These are phyloP conservation scores for Ectropis crepuscularia DNA, from an alignment of 2,888 invertebrate genomes.

Conservation along the genomic window DNA sequence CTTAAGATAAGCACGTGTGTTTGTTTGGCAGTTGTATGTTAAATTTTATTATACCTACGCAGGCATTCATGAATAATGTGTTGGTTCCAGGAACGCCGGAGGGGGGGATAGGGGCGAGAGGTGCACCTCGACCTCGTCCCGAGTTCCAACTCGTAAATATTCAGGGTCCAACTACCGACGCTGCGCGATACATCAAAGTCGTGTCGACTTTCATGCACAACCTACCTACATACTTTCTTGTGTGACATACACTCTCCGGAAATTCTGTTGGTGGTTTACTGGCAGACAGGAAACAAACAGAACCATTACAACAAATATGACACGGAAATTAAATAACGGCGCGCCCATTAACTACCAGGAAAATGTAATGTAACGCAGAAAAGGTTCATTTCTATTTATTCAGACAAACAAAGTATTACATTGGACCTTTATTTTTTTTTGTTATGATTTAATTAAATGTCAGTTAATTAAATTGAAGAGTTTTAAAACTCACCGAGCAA, in stretches of 20 bases:
- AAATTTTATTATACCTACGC: constrained; percentile 42
- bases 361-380: constrained; percentile 22
- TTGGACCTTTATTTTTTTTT: neutral
- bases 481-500: too few relatives aligned
- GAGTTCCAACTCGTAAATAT: constrained; percentile 71
- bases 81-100: constrained; percentile 46
- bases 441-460: neutral
- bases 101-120: constrained; percentile 38
- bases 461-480: too few relatives aligned
- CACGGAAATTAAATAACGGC: constrained; percentile 61
- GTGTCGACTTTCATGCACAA: constrained; percentile 61
- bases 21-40: constrained; percentile 57
- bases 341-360: constrained; percentile 29
- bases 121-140: constrained; percentile 48
- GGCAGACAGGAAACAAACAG: constrained; percentile 44
- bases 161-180: constrained; percentile 69
- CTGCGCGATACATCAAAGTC: constrained; percentile 74
- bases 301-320: constrained; percentile 53
- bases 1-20: constrained; percentile 28
- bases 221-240: constrained; percentile 52
- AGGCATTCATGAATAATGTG: constrained; percentile 67
- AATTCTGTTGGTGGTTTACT: constrained; percentile 50
- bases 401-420: constrained; percentile 1
- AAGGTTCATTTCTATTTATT: constrained; percentile 20
- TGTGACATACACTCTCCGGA: constrained; percentile 50